Percentiles rank a stretch among this genome's conserved stretches.
These are phyloP conservation scores for Intellagama lesueurii DNA, from an alignment of 2,797 vertebrate species.

Conservation along the genomic window DNA sequence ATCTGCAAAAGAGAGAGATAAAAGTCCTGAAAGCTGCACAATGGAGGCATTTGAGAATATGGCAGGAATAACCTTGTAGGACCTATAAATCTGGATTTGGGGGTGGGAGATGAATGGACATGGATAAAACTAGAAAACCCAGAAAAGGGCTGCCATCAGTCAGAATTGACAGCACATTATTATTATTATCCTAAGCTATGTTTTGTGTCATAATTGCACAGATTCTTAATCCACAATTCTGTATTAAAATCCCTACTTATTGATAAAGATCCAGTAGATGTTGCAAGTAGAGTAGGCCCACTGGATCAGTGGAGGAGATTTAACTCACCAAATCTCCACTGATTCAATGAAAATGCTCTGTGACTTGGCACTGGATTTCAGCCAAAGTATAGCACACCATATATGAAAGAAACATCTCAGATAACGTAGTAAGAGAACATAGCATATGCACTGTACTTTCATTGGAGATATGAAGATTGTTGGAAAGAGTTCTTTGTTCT, in stretches of 20 bases:
- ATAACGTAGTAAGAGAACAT: not conserved
- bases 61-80: slow-evolving; percentile 35
- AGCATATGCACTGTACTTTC: not conserved
- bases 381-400: too few species aligned
- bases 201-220: not conserved
- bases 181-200: too few species aligned
- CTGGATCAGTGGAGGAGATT: too few species aligned
- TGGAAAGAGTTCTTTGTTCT: too few species aligned
- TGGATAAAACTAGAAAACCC: not conserved
- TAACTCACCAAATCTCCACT: too few species aligned
- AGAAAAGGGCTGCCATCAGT: too few species aligned
- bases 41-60: slow-evolving; percentile 4
- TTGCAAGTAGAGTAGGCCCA: too few species aligned
- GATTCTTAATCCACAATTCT: not conserved
- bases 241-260: not conserved
- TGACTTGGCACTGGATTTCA: not conserved
- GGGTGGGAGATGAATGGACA: slow-evolving; percentile 27
- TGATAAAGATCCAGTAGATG: too few species aligned
- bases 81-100: slow-evolving; percentile 19
- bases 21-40: slow-evolving; percentile 23
- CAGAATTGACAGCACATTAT: too few species aligned
- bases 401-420: not conserved
- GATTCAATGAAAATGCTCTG: too few species aligned
- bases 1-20: not conserved
- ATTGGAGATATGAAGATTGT: too few species aligned